Base-by-base conservation (phyloP, 2,113 vertebrate genomes). In the Pongo pygmaeus region DNA sequence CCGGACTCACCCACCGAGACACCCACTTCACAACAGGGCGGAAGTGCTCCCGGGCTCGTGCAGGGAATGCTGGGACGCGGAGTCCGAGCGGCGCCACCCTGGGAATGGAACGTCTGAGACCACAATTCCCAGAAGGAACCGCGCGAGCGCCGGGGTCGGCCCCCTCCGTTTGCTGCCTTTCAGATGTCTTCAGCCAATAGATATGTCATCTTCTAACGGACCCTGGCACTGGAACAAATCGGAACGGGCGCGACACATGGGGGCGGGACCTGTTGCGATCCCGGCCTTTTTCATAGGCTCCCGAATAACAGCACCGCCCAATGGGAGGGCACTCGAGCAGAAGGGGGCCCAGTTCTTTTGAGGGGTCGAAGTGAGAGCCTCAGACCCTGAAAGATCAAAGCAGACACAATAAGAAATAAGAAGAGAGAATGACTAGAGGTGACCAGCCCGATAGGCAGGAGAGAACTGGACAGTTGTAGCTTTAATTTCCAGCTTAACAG, bases 1-100 rank as follows among this genome's bases (percentile, higher is more conserved):
- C 96, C 97, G 78, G 97, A 98, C 98, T 98, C 97, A 98, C 98
- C 96, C 95, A 97, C 97, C 92, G 88, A 98, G 97, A 97, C 98
- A 98, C 98, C 97, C 97, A 97, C 98, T 98, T 96, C 97, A 96
- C 97, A 95, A 94, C 98, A 92, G 95, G 97, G 95, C 98, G 98
- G 98, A 98, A 98, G 97, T 97, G 96, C 94, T 97, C 97, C 95
- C 3, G 67, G 25, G 27, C 50, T 92, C 50, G 46, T 94, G 98
- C 95, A 69, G 84, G 52, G 98, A 72, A 96, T 91, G 95, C 97
- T 96, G 98, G 98, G 97, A 98, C 38, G 90, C 96, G 91, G 94
- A 98, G 97, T 98, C 97, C 98, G 6, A 89, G 9, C 50, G 17
- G 87, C 72, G 97, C 94, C 93, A 91, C 95, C 92, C 92, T 30